Conservation (phyloP, 2,113 vertebrate genomes). For the Antechinus stuartii region DNA sequence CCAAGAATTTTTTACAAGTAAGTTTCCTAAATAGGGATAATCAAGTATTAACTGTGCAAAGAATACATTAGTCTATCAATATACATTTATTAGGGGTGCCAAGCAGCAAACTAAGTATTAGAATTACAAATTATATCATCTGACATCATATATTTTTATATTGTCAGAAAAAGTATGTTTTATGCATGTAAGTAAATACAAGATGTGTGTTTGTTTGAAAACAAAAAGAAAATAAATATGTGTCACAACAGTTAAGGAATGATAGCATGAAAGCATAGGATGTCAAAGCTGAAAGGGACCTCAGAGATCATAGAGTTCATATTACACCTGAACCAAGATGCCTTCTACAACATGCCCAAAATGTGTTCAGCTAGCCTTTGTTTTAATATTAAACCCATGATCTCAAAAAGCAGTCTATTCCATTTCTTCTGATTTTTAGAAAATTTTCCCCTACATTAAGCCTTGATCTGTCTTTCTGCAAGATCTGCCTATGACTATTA, state of each 20-base stretch:
- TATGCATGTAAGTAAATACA: not conserved
- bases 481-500: not conserved
- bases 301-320: not conserved
- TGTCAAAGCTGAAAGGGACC: not conserved
- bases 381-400: not conserved
- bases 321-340: not conserved
- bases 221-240: not conserved
- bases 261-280: not conserved
- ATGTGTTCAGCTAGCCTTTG: not conserved
- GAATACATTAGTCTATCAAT: not conserved
- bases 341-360: not conserved
- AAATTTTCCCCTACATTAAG: not conserved
- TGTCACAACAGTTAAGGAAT: not conserved
- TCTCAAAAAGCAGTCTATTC: not conserved
- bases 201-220: not conserved
- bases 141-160: not conserved
- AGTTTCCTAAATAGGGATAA: constrained; percentile 65
- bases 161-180: not conserved
- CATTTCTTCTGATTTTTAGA: not conserved
- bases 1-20: constrained; percentile 87
- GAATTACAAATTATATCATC: not conserved
- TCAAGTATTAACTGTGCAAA: not conserved
- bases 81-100: not conserved
- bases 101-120: not conserved
- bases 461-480: not conserved